phyloP scores from a whole-genome alignment of 2,888 invertebrate genomes.

The Scaptomyza parva region DNA sequence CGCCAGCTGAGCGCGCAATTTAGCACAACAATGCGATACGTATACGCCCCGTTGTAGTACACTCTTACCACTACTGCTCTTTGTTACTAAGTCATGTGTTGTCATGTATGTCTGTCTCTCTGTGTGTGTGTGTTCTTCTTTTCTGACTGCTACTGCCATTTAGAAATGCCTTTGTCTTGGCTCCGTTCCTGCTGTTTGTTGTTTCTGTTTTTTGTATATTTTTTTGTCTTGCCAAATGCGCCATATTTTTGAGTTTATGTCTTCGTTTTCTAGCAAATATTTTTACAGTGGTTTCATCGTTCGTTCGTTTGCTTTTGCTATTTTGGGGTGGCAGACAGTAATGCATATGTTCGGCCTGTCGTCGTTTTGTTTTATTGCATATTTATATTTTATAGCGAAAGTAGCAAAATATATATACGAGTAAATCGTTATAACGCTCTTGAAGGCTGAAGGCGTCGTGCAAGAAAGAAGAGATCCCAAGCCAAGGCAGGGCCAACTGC shows the following conservation, averaged over 20 bases:
- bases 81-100: slow-evolving; percentile 46
- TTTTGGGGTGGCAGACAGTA: slow-evolving; percentile 45
- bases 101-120: slow-evolving; percentile 28
- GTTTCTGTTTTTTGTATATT: slow-evolving; percentile 30
- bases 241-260: slow-evolving; percentile 80
- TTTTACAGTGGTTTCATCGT: slow-evolving; percentile 27
- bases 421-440: slow-evolving; percentile 72
- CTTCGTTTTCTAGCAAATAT: slow-evolving; percentile 79
- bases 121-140: slow-evolving; percentile 12
- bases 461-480: neutral
- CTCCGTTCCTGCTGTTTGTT: slow-evolving; percentile 30
- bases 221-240: slow-evolving; percentile 73
- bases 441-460: neutral
- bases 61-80: neutral
- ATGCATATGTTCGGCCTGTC: slow-evolving; percentile 77
- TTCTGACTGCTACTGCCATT: slow-evolving; percentile 67
- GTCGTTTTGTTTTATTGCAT: slow-evolving; percentile 82
- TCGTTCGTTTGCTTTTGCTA: neutral
- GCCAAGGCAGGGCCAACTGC: slow-evolving; percentile 19
- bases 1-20: slow-evolving; percentile 82
- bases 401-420: slow-evolving; percentile 80
- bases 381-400: slow-evolving; percentile 81
- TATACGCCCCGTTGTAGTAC: slow-evolving; percentile 67
- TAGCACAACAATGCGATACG: slow-evolving; percentile 79
- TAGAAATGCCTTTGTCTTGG: slow-evolving; percentile 77